These are phyloP conservation scores for Parascotia fuliginaria DNA, from an alignment of 2,888 invertebrate genomes.

Conservation along the genomic window DNA sequence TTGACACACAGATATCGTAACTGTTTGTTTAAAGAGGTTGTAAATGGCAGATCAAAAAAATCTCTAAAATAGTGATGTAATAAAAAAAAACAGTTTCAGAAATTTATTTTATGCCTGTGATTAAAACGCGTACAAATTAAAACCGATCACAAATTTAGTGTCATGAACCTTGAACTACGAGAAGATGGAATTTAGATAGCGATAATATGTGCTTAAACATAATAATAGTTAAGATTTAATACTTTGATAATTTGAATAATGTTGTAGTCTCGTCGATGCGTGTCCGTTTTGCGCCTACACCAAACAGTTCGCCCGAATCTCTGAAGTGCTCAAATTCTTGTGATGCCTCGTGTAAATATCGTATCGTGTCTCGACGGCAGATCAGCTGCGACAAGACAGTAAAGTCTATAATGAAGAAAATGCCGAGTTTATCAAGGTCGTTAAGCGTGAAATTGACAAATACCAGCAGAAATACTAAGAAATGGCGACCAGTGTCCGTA, in stretches of 20 bases:
- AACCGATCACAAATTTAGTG: too few species aligned
- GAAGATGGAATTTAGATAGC: constrained; percentile 25
- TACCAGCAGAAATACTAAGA: constrained; percentile 42
- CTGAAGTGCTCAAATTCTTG: constrained; percentile 31
- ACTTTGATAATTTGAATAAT: constrained; percentile 26
- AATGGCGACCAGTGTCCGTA: constrained; percentile 73
- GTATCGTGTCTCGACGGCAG: constrained; percentile 46
- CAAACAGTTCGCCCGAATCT: constrained; percentile 61
- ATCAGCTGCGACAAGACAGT: constrained; percentile 32
- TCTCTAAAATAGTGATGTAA: too few species aligned
- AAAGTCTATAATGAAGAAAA: constrained; percentile 38
- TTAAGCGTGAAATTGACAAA: constrained; percentile 40
- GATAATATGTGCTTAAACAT: constrained; percentile 12
- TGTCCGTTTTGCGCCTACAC: constrained; percentile 74
- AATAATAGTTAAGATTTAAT: constrained; percentile 22
- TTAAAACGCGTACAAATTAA: constrained; percentile 7
- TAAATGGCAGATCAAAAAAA: constrained; percentile 6
- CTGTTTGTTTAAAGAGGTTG: background rate
- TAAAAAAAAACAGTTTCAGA: background rate
- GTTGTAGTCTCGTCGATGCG: constrained; percentile 58
- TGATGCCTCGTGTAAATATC: constrained; percentile 41
- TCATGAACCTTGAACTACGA: constrained; percentile 14
- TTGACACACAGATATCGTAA: background rate
- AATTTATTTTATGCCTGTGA: background rate
- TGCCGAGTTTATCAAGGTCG: constrained; percentile 28